Evolutionary conservation across 2,113 vertebrate genomes (phyloP), one percentile per base, ranked within the genome.

Genomic region (Gobio gobio): DNA sequence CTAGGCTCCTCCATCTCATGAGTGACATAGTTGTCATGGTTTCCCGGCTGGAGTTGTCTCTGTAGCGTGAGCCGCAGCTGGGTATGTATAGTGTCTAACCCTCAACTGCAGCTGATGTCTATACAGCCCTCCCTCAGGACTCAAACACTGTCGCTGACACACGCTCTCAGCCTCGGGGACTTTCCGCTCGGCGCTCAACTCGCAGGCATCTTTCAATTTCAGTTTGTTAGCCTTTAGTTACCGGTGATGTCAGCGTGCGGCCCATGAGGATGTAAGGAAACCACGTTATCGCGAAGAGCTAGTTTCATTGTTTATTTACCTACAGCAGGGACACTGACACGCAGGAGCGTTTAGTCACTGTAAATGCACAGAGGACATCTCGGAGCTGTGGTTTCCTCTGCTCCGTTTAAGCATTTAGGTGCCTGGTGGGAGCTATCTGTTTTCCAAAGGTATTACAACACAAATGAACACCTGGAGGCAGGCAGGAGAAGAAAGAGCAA

Each of bases 21-120:
- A 83, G 73, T 78, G 72, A 56, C 78, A 58, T 78, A 68, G 87
- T 78, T 88, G 79, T 85, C 54, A 85, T 79, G 87, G 56, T 72
- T 85, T 80, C 87, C 83, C 72, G n/a, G 74, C 74, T 20, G 47
- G n/a, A 40, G 54, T 58, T 78, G 18, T 40, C 54, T 73, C 70
- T 76, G 49, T 78, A 56, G 33, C 5, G 24, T 66, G 47, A 82
- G 64, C 64, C 64, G 1, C 80, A 72, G 80, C 63, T 82, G 80
- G 54, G 45, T 61, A 54, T 72, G 45, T 56, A 82, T 72, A 56
- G 47, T 0, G 18, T 33, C 45, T 82, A 33, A 72, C 49, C 64
- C 47, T 82, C 22, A 20, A 58, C 73, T 7, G 22, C 83, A 84
- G 74, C 73, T 84, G 74, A 58, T 85, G 75, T 85, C 40, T 74